Base-by-base conservation (phyloP, 2,888 invertebrate genomes). In the Chrysolina haemoptera region DNA sequence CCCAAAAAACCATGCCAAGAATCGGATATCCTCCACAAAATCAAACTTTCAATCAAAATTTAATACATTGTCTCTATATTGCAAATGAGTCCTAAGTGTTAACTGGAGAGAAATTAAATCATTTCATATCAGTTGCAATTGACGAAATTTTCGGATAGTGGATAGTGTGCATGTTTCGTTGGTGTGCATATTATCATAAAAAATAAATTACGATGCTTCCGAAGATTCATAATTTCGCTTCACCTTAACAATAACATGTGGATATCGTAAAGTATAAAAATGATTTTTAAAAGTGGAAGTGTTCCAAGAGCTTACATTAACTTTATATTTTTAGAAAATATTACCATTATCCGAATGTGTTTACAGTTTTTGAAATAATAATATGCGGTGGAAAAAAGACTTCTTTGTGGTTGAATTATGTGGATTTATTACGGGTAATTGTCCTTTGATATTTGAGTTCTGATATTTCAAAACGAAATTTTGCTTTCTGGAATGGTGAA, bases 181-280 rank as follows among this genome's bases (percentile, higher is more conserved):
- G 14, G 8, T 50, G 6, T 14, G 3, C 59, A 35, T 35, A 27
- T 59, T 27, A 59, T n/a, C 8, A 59, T 59, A 27, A 59, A 59
- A 59, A 59, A 0, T 35, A n/a, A 59, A 35, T 59, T 59, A 35
- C 14, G 27, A 59, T 59, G 8, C 27, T 14, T 27, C n/a, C 27
- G 50, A 11, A 59, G 27, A 59, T 27, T 59, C 59, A 35, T 27
- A 27, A 59, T 59, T n/a, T 70, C 66, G 62, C 66, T 66, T 66
- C 62, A 46, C 22, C 65, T 73, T 75, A 68, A 76, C 65, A 71
- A 76, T 74, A 76, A 74, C 76, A 74, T 71, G 66, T 74, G 74
- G 48, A 75, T 75, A 74, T 77, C 78, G 74, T 81, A 80, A 80
- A 81, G 70, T 79, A 80, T 79, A 69, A 80, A 81, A 80, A 80